A percentile compares a stretch with the other conserved stretches of the same genome.
Conservation (phyloP, 2,797 vertebrate species). For the Caiman crocodilus region DNA sequence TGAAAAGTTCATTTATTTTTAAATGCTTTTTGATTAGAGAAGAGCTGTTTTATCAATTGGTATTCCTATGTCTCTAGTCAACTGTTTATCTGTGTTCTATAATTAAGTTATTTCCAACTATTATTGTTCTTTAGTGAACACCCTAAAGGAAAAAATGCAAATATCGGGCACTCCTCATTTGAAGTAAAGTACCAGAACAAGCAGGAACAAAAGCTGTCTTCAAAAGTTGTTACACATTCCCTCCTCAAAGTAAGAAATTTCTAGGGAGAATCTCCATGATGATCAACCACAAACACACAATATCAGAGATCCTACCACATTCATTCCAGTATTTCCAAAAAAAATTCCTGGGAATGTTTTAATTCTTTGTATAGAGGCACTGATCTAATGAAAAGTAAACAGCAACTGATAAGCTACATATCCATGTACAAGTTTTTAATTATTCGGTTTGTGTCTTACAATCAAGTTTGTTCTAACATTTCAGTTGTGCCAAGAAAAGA, state of each 20-base stretch:
- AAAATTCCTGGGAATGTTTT: not conserved
- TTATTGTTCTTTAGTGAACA: slow-evolving; percentile 24
- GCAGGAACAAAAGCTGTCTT: slow-evolving; percentile 30
- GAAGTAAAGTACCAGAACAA: not conserved
- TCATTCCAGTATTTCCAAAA: not conserved
- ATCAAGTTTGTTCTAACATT: slow-evolving; percentile 17
- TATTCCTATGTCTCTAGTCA: slow-evolving; percentile 9
- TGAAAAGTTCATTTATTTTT: slow-evolving; percentile 25
- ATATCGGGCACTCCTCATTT: slow-evolving; percentile 1
- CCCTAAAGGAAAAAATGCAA: slow-evolving; percentile 42
- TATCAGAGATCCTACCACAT: not conserved
- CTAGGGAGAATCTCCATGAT: not conserved
- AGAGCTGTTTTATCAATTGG: slow-evolving; percentile 24
- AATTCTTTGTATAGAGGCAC: not conserved
- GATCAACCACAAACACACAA: not conserved
- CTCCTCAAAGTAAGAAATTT: not conserved
- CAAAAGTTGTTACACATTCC: slow-evolving; percentile 7
- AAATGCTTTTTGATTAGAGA: slow-evolving; percentile 20
- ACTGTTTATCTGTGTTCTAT: slow-evolving; percentile 48
- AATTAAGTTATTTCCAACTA: slow-evolving; percentile 53
- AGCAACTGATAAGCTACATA: not conserved
- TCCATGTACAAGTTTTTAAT: slow-evolving; percentile 5
- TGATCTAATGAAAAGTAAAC: slow-evolving; percentile 6
- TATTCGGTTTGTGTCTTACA: slow-evolving; percentile 3
- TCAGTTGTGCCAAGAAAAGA: slow-evolving; percentile 55